Conservation (phyloP, 2,113 vertebrate species). For the Callithrix jacchus region DNA sequence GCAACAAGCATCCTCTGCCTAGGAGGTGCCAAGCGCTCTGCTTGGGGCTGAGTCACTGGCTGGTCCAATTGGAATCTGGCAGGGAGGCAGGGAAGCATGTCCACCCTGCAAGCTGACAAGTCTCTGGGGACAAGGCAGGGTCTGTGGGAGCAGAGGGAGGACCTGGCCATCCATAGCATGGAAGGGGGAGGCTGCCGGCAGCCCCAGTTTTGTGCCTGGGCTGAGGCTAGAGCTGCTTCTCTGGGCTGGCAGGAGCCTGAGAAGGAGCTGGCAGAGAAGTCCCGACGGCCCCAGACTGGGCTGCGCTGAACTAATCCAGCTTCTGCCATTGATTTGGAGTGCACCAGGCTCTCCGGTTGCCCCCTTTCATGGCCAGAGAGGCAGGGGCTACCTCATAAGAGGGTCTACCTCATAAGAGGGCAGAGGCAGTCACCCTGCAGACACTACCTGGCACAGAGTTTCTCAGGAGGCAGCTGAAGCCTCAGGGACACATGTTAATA, state of each 20-base stretch:
- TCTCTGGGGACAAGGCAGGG: conserved; percentile 13
- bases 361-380: not conserved
- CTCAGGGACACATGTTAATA: not conserved
- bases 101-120: not conserved
- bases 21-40: not conserved
- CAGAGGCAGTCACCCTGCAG: too few relatives aligned
- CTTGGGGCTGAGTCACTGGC: conserved; percentile 45
- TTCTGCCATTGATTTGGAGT: not conserved
- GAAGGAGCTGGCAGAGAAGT: not conserved
- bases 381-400: too few relatives aligned
- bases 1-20: not conserved
- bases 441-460: not conserved
- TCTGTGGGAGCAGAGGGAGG: not conserved
- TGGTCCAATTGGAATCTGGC: not conserved
- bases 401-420: not conserved
- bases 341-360: too few relatives aligned
- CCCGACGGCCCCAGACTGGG: not conserved
- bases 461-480: not conserved
- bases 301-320: not conserved
- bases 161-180: not conserved
- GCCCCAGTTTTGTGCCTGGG: not conserved
- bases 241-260: too few relatives aligned
- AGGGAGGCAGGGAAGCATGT: not conserved
- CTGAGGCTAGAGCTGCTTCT: not conserved
- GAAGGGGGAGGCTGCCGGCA: not conserved